phyloP scores from a whole-genome alignment of 1,140 invertebrate genomes.

The Nomia melanderi region DNA sequence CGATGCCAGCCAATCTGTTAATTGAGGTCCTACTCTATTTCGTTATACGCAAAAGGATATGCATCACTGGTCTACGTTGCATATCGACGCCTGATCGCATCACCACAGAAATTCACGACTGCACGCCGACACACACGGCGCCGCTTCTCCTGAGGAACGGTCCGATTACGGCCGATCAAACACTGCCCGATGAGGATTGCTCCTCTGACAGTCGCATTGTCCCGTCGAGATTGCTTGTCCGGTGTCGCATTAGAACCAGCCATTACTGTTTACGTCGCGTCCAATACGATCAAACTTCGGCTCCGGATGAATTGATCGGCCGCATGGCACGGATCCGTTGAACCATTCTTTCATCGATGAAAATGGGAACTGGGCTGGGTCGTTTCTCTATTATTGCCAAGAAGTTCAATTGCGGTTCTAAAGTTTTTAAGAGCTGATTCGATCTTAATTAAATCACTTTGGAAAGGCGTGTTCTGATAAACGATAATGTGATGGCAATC shows the following conservation, averaged over 20 bases:
- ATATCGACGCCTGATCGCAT: background rate
- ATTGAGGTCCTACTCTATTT: too few relatives aligned
- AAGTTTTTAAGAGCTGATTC: background rate
- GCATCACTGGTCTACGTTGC: background rate
- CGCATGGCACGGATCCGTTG: too few relatives aligned
- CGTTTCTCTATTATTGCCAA: slow-evolving; percentile 5
- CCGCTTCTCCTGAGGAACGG: background rate
- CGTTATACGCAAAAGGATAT: too few relatives aligned
- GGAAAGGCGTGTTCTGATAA: background rate
- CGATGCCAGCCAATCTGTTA: too few relatives aligned
- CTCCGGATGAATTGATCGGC: slow-evolving; percentile 7
- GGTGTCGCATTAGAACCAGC: background rate
- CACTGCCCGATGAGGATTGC: slow-evolving; percentile 22
- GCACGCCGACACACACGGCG: background rate
- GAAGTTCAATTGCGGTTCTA: slow-evolving; percentile 4
- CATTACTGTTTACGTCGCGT: background rate
- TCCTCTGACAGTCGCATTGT: background rate
- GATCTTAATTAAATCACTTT: background rate
- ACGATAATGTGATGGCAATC: background rate
- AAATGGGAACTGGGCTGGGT: too few relatives aligned
- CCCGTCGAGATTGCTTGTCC: slow-evolving; percentile 9
- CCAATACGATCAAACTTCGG: background rate
- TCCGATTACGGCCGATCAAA: slow-evolving; percentile 21
- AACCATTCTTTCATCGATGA: background rate
- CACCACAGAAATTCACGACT: slow-evolving; percentile 24